A percentile compares a stretch with the other conserved stretches of the same genome.
These are phyloP conservation scores for Caenorhabditis doughertyi DNA, from an alignment of 2,888 invertebrate species.

Conservation along the genomic window DNA sequence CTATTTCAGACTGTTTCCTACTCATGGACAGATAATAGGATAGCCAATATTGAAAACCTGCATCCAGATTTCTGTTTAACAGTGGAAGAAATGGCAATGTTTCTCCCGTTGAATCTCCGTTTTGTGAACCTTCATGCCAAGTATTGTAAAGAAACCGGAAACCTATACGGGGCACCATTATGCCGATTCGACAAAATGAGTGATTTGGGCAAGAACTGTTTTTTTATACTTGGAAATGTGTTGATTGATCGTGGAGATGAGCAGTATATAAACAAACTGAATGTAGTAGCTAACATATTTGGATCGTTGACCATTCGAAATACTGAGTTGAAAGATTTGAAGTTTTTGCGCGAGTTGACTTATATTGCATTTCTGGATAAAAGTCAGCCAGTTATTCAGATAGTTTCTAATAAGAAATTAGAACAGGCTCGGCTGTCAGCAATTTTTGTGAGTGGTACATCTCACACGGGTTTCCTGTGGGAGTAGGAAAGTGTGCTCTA, in stretches of 20 bases:
- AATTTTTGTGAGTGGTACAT: neutral
- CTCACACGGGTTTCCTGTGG: too few relatives aligned
- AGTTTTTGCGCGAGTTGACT: neutral
- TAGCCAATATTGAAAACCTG: neutral
- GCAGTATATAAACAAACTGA: neutral
- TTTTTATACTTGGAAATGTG: neutral
- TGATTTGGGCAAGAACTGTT: neutral
- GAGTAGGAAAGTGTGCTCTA: too few relatives aligned
- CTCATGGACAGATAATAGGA: neutral
- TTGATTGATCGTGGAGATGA: neutral
- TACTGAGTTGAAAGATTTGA: neutral
- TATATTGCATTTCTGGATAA: neutral
- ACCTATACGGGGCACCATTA: neutral
- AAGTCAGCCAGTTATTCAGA: neutral
- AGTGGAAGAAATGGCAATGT: neutral
- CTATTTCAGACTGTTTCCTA: neutral
- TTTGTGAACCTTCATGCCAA: neutral
- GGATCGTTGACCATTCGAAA: neutral
- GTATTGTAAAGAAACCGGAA: neutral
- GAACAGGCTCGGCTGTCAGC: neutral
- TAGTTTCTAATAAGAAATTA: neutral
- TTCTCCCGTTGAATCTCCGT: neutral
- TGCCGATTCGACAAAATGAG: neutral
- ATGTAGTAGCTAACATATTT: neutral
- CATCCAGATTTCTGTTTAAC: constrained; percentile 18